Evolutionary conservation across 2,113 vertebrate genomes (phyloP).

Genomic region (Cebidichthys violaceus): DNA sequence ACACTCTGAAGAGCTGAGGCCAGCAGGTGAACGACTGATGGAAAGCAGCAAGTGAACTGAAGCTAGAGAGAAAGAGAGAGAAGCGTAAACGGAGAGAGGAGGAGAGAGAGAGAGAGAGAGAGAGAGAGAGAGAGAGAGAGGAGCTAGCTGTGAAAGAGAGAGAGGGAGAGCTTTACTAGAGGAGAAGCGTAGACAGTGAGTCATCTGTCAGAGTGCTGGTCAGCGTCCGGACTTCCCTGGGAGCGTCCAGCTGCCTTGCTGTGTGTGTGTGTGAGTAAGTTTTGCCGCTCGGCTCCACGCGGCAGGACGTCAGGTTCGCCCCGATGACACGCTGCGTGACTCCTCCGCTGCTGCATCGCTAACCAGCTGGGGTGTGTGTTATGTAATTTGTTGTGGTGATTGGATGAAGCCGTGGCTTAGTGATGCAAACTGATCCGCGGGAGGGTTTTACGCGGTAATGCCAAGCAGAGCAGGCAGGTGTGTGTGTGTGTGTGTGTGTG

Average conservation of each 20-base stretch:
- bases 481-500: constrained; percentile 51
- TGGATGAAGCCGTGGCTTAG: constrained; percentile 49
- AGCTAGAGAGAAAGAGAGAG: constrained; percentile 5
- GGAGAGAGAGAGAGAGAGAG: constrained; percentile 1
- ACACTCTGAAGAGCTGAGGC: constrained; percentile 57
- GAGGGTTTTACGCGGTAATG: constrained; percentile 36
- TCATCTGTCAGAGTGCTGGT: constrained; percentile 54
- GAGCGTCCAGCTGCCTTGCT: constrained; percentile 37
- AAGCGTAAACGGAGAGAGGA: neutral
- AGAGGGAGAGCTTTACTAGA: constrained; percentile 26
- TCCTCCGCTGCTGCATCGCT: constrained; percentile 21
- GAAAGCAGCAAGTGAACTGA: constrained; percentile 47
- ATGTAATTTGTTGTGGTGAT: constrained; percentile 77
- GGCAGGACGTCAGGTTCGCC: constrained; percentile 29
- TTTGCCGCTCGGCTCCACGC: constrained; percentile 49
- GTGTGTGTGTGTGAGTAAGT: constrained; percentile 68
- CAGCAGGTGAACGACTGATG: constrained; percentile 68
- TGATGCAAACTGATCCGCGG: constrained; percentile 57
- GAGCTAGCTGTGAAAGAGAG: constrained; percentile 14
- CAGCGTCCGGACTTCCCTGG: constrained; percentile 53
- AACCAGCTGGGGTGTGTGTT: constrained; percentile 68
- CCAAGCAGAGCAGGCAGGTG: constrained; percentile 34
- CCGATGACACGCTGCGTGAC: constrained; percentile 22
- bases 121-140: constrained; percentile 5
- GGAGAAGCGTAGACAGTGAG: constrained; percentile 56